These are phyloP conservation scores for Temnothorax rugatulus DNA, from an alignment of 2,888 invertebrate species.

Conservation along the genomic window DNA sequence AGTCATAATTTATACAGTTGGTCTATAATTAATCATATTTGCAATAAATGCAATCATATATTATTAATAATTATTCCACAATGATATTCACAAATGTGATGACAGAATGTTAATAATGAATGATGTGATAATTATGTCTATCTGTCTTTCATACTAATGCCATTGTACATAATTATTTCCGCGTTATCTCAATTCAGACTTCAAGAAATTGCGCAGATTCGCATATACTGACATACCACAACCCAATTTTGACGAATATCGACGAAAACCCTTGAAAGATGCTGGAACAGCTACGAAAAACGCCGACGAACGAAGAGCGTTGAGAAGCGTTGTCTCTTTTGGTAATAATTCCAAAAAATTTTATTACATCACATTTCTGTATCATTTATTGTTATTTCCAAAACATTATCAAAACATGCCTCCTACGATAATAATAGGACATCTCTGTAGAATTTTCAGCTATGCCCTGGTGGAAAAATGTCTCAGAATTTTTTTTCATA, in stretches of 20 bases:
- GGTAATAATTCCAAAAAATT: constrained; percentile 77
- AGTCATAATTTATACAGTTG: background rate
- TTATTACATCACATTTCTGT: background rate
- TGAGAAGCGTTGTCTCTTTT: constrained; percentile 87
- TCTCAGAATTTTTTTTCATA: too few species aligned
- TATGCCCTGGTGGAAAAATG: too few species aligned
- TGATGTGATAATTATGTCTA: background rate
- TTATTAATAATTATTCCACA: background rate
- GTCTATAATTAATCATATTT: background rate
- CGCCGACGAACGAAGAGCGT: constrained; percentile 85
- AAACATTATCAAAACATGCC: background rate
- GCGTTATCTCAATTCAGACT: constrained; percentile 4
- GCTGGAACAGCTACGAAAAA: constrained; percentile 83
- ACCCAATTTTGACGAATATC: constrained; percentile 88
- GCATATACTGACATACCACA: constrained; percentile 89
- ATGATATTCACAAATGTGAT: background rate
- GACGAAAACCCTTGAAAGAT: constrained; percentile 85
- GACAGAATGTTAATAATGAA: background rate
- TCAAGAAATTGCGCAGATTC: constrained; percentile 81
- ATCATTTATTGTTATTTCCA: background rate
- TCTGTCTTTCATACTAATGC: background rate
- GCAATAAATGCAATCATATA: too few species aligned
- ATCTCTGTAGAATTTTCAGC: background rate
- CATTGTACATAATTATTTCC: background rate
- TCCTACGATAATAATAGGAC: background rate